phyloP scores from a whole-genome alignment of 2,797 vertebrate genomes.

The Lepidocolaptes lacrymiger region DNA sequence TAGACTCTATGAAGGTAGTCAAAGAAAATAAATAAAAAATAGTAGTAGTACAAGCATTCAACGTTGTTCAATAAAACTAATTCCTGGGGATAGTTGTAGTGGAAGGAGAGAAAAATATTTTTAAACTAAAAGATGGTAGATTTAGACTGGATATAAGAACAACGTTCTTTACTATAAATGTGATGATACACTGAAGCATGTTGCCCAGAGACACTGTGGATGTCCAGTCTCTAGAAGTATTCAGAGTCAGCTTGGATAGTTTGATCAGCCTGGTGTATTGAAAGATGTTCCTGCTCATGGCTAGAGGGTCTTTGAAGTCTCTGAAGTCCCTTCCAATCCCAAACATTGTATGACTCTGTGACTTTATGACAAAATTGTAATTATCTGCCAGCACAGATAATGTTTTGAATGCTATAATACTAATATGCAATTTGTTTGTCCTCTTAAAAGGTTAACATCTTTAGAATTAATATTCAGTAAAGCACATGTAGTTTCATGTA shows the following conservation, averaged over 20 bases:
- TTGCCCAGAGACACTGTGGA: neutral
- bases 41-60: neutral
- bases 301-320: neutral
- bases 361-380: neutral
- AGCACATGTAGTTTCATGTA: neutral
- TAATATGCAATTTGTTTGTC: neutral
- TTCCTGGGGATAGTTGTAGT: neutral
- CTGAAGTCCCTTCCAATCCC: neutral
- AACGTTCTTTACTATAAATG: neutral
- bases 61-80: neutral
- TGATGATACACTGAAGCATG: neutral
- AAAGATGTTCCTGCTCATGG: neutral
- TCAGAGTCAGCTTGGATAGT: neutral
- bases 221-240: accelerated
- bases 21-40: neutral
- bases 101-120: neutral
- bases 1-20: neutral
- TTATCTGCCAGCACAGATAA: neutral
- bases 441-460: neutral
- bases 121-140: neutral
- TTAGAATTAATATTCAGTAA: neutral
- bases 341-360: neutral
- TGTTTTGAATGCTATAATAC: neutral
- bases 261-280: neutral
- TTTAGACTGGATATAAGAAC: neutral